Evolutionary conservation across 2,888 invertebrate genomes (phyloP), one percentile per base, ranked within the genome.

Genomic region (Apocheima hispidaria): DNA sequence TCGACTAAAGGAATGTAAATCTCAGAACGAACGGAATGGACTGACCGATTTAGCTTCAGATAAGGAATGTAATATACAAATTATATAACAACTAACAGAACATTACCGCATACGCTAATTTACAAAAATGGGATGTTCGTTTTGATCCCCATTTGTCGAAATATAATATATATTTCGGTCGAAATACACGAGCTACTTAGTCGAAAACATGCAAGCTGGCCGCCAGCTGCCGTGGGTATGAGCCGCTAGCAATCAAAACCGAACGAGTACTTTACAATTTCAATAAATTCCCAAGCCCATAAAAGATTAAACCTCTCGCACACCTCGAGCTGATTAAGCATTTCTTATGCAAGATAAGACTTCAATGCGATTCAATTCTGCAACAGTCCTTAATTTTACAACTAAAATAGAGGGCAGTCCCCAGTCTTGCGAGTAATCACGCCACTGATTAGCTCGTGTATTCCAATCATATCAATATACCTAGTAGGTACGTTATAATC

Each of bases 1-100:
- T 81, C 73, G 83, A 82, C 92, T 93, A 93, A 87, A 89, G 93
- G 92, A 93, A 92, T 93, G 90, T 84, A 84, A 83, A 83, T 84
- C 79, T 86, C 82, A 78, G 74, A 77, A 79, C 75, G 74, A 84
- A 82, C 83, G 82, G 82, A 84, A 86, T 77, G 79, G 80, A 84
- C 78, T 76, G 75, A 83, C 79, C 75, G 71, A 82, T 79, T 73
- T 72, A 75, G 71, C 75, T 60, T 75, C 41, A 79, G 72, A 74
- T 70, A 69, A 72, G 73, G 70, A 78, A 79, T 79, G 75, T 63
- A 69, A 76, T 73, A 76, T 72, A 77, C 72, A 72, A 73, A 73
- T 64, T 70, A 79, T 70, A 72, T 77, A 79, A 78, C 73, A 81
- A 74, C 77, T 80, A 79, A 46, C 49, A 53, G 43, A 63, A 57